Evolutionary conservation across 2,888 invertebrate species (phyloP).

Genomic region (Athalia cordata): DNA sequence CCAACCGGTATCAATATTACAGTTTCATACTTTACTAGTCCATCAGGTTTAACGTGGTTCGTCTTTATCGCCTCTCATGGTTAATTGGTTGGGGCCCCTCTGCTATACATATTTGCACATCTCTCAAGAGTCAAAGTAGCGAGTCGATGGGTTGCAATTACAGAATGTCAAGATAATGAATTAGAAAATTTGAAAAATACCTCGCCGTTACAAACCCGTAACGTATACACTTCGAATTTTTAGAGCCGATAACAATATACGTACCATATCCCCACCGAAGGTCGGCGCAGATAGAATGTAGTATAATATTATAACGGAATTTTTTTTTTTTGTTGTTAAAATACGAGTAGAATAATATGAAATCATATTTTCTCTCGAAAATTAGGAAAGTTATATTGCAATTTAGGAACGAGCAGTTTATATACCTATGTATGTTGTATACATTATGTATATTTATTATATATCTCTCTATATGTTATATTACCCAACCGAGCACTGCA

Average conservation of each 20-base stretch:
- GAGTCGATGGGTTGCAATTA: conserved; percentile 32
- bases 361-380: not conserved
- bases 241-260: not conserved
- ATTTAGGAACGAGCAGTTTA: too few relatives aligned
- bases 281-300: too few relatives aligned
- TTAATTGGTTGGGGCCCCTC: conserved; percentile 32
- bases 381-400: too few relatives aligned
- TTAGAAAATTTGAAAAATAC: conserved; percentile 18
- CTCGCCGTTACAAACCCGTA: not conserved
- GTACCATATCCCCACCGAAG: too few relatives aligned
- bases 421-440: too few relatives aligned
- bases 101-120: conserved; percentile 36
- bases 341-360: too few relatives aligned
- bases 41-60: conserved; percentile 25
- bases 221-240: not conserved
- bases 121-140: conserved; percentile 34
- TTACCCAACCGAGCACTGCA: too few relatives aligned
- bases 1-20: conserved; percentile 23
- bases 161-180: conserved; percentile 38
- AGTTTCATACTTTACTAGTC: conserved; percentile 23
- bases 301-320: too few relatives aligned
- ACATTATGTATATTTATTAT: too few relatives aligned
- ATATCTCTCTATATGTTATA: too few relatives aligned
- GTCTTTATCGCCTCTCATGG: conserved; percentile 32
- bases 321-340: too few relatives aligned